Conservation (phyloP, 2,888 invertebrate species). For the Labia minor region DNA sequence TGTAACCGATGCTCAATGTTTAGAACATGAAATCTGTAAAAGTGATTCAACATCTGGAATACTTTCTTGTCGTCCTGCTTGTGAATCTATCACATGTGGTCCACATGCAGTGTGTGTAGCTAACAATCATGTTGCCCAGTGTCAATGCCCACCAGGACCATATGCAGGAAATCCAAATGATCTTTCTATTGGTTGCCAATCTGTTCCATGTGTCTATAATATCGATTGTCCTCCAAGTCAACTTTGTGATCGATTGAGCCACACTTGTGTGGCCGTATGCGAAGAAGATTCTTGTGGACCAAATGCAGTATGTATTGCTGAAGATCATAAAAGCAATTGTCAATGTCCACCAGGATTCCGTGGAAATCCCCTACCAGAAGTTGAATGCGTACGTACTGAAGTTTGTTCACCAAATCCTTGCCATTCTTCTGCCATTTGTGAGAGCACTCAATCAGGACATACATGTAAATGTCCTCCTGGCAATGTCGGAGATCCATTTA, state of each 20-base stretch:
- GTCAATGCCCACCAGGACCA: constrained; percentile 79
- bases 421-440: constrained; percentile 68
- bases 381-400: constrained; percentile 62
- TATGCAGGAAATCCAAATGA: constrained; percentile 80
- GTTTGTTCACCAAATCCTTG: constrained; percentile 68
- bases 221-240: constrained; percentile 69
- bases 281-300: constrained; percentile 71
- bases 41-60: constrained; percentile 44
- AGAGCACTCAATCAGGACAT: constrained; percentile 49
- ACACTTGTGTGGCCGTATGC: constrained; percentile 72
- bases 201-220: constrained; percentile 78
- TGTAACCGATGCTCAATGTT: constrained; percentile 65
- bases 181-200: constrained; percentile 57
- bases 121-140: constrained; percentile 80
- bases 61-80: constrained; percentile 64
- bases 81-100: constrained; percentile 66
- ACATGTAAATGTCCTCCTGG: constrained; percentile 69
- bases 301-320: constrained; percentile 78
- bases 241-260: constrained; percentile 69
- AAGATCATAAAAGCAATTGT: constrained; percentile 70
- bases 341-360: constrained; percentile 77
- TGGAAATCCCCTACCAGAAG: constrained; percentile 72
- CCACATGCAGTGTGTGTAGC: constrained; percentile 78
- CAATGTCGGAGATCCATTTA: constrained; percentile 64
- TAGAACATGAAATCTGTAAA: constrained; percentile 52